phyloP scores from a whole-genome alignment of 2,888 invertebrate genomes.

The Clistopyga incitator region DNA sequence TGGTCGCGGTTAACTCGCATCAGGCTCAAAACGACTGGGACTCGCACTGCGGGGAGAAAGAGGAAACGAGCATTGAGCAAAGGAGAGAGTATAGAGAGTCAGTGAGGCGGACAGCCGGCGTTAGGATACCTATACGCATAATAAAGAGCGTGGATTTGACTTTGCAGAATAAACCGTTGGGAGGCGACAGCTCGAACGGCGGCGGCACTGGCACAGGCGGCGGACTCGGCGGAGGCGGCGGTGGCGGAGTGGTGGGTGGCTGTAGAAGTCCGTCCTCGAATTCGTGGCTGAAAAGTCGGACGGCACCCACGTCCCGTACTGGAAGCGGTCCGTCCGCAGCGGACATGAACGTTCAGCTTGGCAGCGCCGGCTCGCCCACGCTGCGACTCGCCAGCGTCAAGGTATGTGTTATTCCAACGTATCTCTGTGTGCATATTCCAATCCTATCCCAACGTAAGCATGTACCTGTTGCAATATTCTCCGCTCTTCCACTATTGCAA shows the following conservation, averaged over 20 bases:
- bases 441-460: background rate
- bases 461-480: background rate
- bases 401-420: conserved; percentile 71
- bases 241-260: conserved; percentile 71
- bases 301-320: conserved; percentile 82
- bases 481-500: too few relatives aligned
- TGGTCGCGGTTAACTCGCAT: conserved; percentile 13
- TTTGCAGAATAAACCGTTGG: conserved; percentile 79
- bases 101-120: background rate
- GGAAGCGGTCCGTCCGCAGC: conserved; percentile 81
- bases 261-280: conserved; percentile 79
- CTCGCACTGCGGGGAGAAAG: background rate
- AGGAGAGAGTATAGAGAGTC: background rate
- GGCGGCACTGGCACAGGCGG: conserved; percentile 71
- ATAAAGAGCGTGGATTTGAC: conserved; percentile 41
- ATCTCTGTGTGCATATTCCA: background rate
- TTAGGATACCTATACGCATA: conserved; percentile 21
- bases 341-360: conserved; percentile 86
- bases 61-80: background rate
- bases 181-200: conserved; percentile 77
- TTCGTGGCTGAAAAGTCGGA: conserved; percentile 81
- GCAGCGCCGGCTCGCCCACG: conserved; percentile 85
- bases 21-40: background rate
- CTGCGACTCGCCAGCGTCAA: conserved; percentile 84
- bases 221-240: conserved; percentile 69